Evolutionary conservation across 2,113 vertebrate species (phyloP), one percentile per base, ranked within the genome.

Genomic region (Hirundichthys speculiger): DNA sequence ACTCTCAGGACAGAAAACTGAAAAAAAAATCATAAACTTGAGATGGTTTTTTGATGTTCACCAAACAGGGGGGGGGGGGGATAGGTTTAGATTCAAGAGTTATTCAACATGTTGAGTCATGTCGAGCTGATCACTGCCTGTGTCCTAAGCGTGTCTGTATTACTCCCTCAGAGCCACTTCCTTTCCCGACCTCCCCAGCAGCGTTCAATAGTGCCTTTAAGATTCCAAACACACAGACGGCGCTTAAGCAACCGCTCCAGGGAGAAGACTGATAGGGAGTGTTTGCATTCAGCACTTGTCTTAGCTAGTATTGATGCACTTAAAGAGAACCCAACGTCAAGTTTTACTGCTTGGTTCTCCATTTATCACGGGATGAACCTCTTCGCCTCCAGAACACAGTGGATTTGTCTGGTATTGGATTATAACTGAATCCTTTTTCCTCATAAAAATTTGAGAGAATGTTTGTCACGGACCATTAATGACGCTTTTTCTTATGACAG

Each of bases 211-310:
- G 75, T 61, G 72, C 69, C 57, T 80, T 92, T 92, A 90, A 86
- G 73, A 92, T 92, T 92, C 90, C 71, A 64, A 57, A 80, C 88
- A 90, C 85, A 86, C 77, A 69, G 64, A 14, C 84, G 55, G 82
- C 58, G 69, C 82, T 84, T 65, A 89, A 80, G 79, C 81, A 64
- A 80, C 77, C 62, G 82, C 86, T 78, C 64, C 73, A 65, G 73
- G 71, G 82, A 81, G 73, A 18, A 38, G 45, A 66, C 73, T 85
- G 86, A 86, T 73, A 72, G 70, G 73, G 76, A 55, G 74, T 22
- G 79, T 91, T 90, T 86, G 77, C 80, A 88, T 89, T 88, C 88
- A 73, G 56, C 21, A 16, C 84, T 53, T 64, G 69, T 84, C 65
- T 64, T 22, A 30, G 78, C 84, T 74, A 25, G 64, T 63, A 79